phyloP scores from a whole-genome alignment of 2,113 vertebrate genomes.

The Mobula hypostoma region DNA sequence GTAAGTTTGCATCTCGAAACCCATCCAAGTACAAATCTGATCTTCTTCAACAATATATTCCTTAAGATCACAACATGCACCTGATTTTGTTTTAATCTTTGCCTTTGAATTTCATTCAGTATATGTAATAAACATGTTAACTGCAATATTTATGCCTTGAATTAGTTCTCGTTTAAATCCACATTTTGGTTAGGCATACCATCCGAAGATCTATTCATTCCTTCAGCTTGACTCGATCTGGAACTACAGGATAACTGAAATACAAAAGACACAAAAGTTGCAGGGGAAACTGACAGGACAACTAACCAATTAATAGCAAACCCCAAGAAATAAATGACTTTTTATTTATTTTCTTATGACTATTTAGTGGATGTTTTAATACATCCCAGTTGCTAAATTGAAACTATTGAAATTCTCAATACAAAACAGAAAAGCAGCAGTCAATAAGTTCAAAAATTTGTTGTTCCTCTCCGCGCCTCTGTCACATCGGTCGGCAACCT shows the following conservation, averaged over 20 bases:
- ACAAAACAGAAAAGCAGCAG: not conserved
- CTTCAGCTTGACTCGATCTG: not conserved
- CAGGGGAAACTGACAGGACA: not conserved
- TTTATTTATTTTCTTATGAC: not conserved
- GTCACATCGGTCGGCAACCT: too few relatives aligned
- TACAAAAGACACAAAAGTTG: not conserved
- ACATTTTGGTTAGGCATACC: not conserved
- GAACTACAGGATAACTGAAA: not conserved
- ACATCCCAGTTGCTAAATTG: not conserved
- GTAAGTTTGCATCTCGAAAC: too few relatives aligned
- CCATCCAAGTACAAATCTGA: not conserved
- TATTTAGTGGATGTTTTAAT: too few relatives aligned
- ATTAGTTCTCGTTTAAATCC: not conserved
- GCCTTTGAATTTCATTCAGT: not conserved
- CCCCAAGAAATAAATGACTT: not conserved
- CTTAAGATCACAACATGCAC: not conserved
- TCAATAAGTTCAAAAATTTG: not conserved
- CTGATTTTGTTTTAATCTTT: not conserved
- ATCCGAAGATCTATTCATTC: not conserved
- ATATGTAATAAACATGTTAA: not conserved
- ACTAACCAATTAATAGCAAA: too few relatives aligned
- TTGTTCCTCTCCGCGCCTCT: too few relatives aligned
- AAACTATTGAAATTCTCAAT: not conserved
- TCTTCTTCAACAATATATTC: not conserved
- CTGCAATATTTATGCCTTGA: not conserved